A percentile compares a stretch with the other conserved stretches of the same genome.
Evolutionary conservation across 2,888 invertebrate species (phyloP).

Genomic region (Galeopsomyia nigrocyanea): DNA sequence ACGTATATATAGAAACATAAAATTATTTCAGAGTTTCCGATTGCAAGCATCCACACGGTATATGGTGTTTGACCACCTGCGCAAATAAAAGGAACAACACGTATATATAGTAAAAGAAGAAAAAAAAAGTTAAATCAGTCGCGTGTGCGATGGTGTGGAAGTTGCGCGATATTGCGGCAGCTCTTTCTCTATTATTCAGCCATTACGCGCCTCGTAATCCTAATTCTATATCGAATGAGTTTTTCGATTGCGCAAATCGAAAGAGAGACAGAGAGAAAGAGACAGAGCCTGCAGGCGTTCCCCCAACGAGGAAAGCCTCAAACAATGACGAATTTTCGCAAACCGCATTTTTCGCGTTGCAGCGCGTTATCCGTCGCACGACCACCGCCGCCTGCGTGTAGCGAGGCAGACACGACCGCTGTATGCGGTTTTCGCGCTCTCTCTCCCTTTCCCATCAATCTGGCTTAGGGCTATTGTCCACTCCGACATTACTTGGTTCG

Average conservation of each 20-base stretch:
- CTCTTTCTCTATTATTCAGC: slow-evolving; percentile 3
- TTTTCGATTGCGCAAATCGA: slow-evolving; percentile 26
- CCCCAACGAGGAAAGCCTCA: slow-evolving; percentile 4
- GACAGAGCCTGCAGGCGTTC: too few relatives aligned
- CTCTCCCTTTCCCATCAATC: slow-evolving; percentile 33
- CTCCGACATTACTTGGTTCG: background rate
- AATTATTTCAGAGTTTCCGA: too few relatives aligned
- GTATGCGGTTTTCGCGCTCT: slow-evolving; percentile 2
- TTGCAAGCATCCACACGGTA: too few relatives aligned
- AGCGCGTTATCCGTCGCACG: slow-evolving; percentile 10
- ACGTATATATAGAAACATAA: too few relatives aligned
- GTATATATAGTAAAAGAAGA: background rate
- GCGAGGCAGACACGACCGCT: too few relatives aligned
- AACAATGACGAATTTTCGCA: slow-evolving; percentile 38
- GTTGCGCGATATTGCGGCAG: slow-evolving; percentile 28
- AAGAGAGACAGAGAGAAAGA: too few relatives aligned
- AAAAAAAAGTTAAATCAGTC: slow-evolving; percentile 2
- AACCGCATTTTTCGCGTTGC: slow-evolving; percentile 26
- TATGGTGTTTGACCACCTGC: too few relatives aligned
- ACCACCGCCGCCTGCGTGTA: background rate
- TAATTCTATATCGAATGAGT: slow-evolving; percentile 29
- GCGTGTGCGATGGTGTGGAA: background rate
- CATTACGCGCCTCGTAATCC: slow-evolving; percentile 29
- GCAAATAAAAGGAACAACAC: background rate
- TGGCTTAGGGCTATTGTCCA: slow-evolving; percentile 42